Conservation (phyloP, 2,797 vertebrate species). For the Micromesistius poutassou region DNA sequence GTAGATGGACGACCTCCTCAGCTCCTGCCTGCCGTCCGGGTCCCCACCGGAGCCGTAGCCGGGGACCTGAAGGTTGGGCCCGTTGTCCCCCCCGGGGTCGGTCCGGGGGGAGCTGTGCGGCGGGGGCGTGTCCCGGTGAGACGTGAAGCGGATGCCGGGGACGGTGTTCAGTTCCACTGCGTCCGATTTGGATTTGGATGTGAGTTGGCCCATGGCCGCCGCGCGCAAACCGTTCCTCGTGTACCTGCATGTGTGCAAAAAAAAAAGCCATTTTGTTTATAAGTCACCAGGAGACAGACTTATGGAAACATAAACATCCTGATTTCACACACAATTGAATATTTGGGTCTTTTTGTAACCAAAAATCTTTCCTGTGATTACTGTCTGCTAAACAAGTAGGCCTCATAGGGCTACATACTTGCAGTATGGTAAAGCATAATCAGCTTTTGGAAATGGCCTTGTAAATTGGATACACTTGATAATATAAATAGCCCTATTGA, state of each 20-base stretch:
- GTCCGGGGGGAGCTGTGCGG: not conserved
- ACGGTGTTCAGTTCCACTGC: not conserved
- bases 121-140: not conserved
- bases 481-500: not conserved
- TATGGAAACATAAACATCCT: not conserved
- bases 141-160: not conserved
- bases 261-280: not conserved
- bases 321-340: not conserved
- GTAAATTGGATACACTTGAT: not conserved
- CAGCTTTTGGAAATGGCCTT: not conserved
- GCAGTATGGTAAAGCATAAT: not conserved
- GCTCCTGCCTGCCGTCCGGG: constrained; percentile 27
- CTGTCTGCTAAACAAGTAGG: not conserved
- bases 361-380: not conserved
- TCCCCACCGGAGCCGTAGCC: constrained; percentile 25
- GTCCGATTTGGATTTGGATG: not conserved
- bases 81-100: not conserved
- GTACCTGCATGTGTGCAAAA: not conserved
- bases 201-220: not conserved
- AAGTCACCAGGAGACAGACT: not conserved
- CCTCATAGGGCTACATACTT: not conserved
- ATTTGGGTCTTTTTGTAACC: not conserved
- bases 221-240: not conserved
- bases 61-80: constrained; percentile 8
- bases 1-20: constrained; percentile 63